phyloP scores from a whole-genome alignment of 2,888 invertebrate genomes.

The Lepidochitona cinerea region DNA sequence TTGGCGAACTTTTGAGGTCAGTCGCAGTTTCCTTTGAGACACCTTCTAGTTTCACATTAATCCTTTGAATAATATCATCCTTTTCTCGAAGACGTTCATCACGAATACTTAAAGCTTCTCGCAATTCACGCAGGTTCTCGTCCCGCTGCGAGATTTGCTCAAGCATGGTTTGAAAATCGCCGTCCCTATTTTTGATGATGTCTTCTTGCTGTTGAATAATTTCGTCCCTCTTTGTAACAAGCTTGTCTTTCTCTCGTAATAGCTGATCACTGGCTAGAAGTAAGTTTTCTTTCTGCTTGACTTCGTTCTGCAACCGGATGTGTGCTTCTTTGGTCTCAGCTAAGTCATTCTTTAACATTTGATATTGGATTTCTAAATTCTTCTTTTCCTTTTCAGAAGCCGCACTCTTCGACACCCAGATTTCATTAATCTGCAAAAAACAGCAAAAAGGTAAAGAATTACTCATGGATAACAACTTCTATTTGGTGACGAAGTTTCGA shows the following conservation, averaged over 20 bases:
- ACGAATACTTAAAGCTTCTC: constrained; percentile 50
- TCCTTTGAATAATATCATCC: constrained; percentile 55
- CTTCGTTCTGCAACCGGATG: constrained; percentile 45
- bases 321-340: constrained; percentile 42
- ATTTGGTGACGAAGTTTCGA: too few species aligned
- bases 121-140: constrained; percentile 47
- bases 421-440: constrained; percentile 48
- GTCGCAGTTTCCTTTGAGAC: constrained; percentile 46
- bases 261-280: constrained; percentile 41
- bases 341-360: constrained; percentile 37
- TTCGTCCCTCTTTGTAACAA: constrained; percentile 51
- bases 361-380: constrained; percentile 36
- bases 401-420: constrained; percentile 55
- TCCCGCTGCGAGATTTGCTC: constrained; percentile 58
- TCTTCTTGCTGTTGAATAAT: constrained; percentile 46
- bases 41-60: constrained; percentile 53
- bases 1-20: constrained; percentile 34
- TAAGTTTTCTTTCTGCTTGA: constrained; percentile 43
- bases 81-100: constrained; percentile 66
- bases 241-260: constrained; percentile 49
- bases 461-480: too few species aligned
- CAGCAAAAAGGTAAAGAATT: too few species aligned
- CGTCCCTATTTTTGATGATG: constrained; percentile 13
- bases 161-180: constrained; percentile 44
- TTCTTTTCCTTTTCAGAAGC: constrained; percentile 51